Conservation (phyloP, 2,888 invertebrate genomes). For the Dolichomitus sp. region DNA sequence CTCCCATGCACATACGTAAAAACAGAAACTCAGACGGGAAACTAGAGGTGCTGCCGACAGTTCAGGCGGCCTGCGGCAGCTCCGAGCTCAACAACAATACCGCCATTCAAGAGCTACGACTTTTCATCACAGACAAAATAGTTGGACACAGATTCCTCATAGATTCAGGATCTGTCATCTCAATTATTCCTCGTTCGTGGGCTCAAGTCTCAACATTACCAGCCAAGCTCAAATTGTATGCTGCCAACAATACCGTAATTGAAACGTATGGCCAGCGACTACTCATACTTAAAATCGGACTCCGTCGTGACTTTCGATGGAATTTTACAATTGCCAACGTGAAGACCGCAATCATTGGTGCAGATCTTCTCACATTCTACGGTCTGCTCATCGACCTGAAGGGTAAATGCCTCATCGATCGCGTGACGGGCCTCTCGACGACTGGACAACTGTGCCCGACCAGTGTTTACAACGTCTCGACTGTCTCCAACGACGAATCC, state of each 20-base stretch:
- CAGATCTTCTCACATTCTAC: conserved; percentile 50
- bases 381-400: conserved; percentile 58
- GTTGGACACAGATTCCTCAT: conserved; percentile 51
- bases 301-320: conserved; percentile 47
- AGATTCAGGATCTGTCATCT: conserved; percentile 65
- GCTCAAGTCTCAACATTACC: conserved; percentile 5
- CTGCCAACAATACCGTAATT: conserved; percentile 50
- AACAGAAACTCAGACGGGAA: conserved; percentile 16
- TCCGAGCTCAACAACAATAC: conserved; percentile 34
- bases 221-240: conserved; percentile 22
- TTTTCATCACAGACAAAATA: conserved; percentile 42
- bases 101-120: conserved; percentile 44
- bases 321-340: conserved; percentile 55
- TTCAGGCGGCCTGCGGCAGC: conserved; percentile 45
- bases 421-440: conserved; percentile 21
- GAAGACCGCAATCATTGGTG: conserved; percentile 50
- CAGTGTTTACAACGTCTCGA: conserved; percentile 28
- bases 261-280: conserved; percentile 41
- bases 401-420: conserved; percentile 24
- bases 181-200: conserved; percentile 46
- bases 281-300: conserved; percentile 43
- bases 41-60: conserved; percentile 45
- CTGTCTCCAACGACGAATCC: background rate
- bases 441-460: conserved; percentile 2
- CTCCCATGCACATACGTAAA: conserved; percentile 27